phyloP scores from a whole-genome alignment of 2,113 vertebrate species.

The Crotalus horridus region DNA sequence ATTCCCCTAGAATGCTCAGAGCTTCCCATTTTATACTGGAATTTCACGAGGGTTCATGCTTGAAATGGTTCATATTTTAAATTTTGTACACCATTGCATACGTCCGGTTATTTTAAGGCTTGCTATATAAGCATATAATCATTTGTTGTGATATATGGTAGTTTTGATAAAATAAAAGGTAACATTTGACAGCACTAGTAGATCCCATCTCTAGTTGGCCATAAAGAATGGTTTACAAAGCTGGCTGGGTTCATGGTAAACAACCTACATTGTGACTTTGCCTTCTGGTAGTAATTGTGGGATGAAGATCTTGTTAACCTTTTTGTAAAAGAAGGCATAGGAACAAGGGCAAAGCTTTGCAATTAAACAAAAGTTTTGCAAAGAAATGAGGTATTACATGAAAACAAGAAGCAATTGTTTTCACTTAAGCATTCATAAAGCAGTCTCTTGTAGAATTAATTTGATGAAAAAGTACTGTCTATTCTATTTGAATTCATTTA shows the following conservation, averaged over 20 bases:
- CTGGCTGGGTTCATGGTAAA: background rate
- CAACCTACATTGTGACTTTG: background rate
- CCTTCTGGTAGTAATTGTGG: background rate
- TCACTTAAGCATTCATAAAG: background rate
- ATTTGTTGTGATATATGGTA: background rate
- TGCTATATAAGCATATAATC: background rate
- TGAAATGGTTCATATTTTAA: no score
- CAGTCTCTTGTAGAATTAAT: background rate
- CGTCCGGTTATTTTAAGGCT: background rate
- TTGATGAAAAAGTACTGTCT: background rate
- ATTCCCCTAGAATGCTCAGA: no score
- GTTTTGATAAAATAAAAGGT: background rate
- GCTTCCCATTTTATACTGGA: no score
- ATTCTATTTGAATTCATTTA: background rate
- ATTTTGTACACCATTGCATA: background rate
- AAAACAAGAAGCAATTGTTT: background rate
- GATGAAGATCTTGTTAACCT: background rate
- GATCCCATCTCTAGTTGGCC: background rate
- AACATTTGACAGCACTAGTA: background rate
- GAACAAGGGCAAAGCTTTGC: background rate
- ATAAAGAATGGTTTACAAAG: background rate
- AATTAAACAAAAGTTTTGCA: background rate
- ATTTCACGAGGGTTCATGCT: no score
- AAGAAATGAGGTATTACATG: background rate
- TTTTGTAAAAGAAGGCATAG: background rate